Conservation (phyloP, 2,113 vertebrate genomes). For the Cochlearius cochlearius region DNA sequence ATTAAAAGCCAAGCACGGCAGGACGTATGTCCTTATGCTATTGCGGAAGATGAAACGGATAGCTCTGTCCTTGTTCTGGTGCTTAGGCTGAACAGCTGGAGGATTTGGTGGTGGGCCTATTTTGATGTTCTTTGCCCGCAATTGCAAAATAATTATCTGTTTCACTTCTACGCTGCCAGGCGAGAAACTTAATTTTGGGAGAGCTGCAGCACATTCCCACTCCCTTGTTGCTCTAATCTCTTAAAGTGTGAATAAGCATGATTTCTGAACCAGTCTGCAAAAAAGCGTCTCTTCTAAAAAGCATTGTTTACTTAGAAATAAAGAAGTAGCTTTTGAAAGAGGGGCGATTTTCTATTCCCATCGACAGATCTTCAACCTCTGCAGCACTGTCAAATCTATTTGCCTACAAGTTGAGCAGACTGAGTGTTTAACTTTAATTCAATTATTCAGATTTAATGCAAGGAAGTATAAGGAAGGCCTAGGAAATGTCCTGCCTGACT, state of each 20-base stretch:
- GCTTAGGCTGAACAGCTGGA: not conserved
- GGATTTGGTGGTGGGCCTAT: not conserved
- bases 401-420: not conserved
- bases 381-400: not conserved
- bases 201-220: not conserved
- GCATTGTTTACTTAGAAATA: not conserved
- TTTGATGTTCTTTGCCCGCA: not conserved
- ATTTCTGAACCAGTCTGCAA: not conserved
- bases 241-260: not conserved
- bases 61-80: not conserved
- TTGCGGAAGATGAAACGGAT: not conserved
- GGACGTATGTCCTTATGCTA: not conserved
- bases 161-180: not conserved
- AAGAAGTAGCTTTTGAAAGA: not conserved
- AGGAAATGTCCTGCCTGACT: not conserved
- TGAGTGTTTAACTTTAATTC: not conserved
- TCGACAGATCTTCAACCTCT: not conserved
- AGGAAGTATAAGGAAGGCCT: not conserved
- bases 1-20: not conserved
- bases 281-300: not conserved
- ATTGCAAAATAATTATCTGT: not conserved
- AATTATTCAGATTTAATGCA: not conserved
- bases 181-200: not conserved
- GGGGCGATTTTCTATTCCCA: not conserved
- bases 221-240: not conserved